Conservation (phyloP, 2,888 invertebrate genomes). For the Diarsia dahlii region DNA sequence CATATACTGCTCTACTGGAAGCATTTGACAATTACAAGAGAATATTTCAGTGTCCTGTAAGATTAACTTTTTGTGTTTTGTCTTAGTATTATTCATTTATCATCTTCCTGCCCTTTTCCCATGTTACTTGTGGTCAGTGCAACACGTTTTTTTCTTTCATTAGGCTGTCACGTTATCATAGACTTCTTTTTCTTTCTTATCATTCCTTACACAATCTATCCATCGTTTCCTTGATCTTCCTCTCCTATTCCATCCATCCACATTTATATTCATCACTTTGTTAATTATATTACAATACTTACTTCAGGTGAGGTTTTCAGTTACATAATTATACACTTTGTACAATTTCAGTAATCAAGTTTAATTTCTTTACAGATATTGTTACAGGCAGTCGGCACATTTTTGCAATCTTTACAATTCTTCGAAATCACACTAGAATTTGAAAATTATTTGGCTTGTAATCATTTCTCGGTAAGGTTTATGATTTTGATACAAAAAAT, state of each 20-base stretch:
- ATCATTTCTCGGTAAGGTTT: not conserved
- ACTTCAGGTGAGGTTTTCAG: no score
- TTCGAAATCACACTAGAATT: conserved; percentile 12
- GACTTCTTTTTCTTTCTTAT: no score
- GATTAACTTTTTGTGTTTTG: not conserved
- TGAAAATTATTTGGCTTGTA: not conserved
- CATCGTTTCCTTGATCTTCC: no score
- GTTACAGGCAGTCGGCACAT: conserved; percentile 8
- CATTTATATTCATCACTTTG: no score
- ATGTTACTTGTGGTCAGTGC: no score
- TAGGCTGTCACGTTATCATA: no score
- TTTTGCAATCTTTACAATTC: conserved; percentile 11
- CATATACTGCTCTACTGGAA: conserved; percentile 2
- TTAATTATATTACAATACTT: no score
- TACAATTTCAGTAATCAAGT: not conserved
- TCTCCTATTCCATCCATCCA: no score
- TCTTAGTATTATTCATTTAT: not conserved
- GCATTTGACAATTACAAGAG: conserved; percentile 4
- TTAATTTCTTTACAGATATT: conserved; percentile 4
- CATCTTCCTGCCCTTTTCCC: no score
- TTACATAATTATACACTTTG: not conserved
- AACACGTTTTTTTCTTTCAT: no score
- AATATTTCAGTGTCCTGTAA: conserved; percentile 16
- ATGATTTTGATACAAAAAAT: not conserved
- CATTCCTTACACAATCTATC: no score